A percentile compares a stretch with the other conserved stretches of the same genome.
Evolutionary conservation across 2,113 vertebrate genomes (phyloP).

Genomic region (Brachyistius frenatus): DNA sequence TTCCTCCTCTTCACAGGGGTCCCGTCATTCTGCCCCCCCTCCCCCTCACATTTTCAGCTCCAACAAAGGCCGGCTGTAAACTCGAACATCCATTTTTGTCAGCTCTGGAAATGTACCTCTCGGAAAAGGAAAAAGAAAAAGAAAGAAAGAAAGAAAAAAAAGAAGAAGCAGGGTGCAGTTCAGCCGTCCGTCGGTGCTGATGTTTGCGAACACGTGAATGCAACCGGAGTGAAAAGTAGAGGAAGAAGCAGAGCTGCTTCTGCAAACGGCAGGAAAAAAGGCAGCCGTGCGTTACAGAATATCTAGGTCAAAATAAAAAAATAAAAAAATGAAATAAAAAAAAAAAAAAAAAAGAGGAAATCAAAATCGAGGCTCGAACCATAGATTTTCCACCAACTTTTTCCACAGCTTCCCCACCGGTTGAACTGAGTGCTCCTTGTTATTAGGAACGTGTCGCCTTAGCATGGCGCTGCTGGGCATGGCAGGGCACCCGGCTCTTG

Average conservation of each 20-base stretch:
- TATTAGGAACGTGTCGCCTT: conserved; percentile 63
- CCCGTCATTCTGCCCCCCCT: conserved; percentile 64
- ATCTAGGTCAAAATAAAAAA: conserved; percentile 76
- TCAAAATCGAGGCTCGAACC: conserved; percentile 65
- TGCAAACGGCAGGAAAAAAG: conserved; percentile 43
- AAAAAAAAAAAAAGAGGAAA: conserved; percentile 3
- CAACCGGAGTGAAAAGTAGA: conserved; percentile 1
- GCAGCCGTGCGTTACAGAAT: conserved; percentile 38
- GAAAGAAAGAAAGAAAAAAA: too few species aligned
- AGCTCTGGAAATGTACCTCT: conserved; percentile 30
- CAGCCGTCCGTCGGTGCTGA: conserved; percentile 12
- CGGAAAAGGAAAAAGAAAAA: not conserved
- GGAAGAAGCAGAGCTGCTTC: conserved; percentile 15
- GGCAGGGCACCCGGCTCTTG: conserved; percentile 64
- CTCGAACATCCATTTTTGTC: conserved; percentile 62
- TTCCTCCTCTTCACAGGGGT: conserved; percentile 83
- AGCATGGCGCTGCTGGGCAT: conserved; percentile 74
- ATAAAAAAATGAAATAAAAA: not conserved
- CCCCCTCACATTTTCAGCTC: conserved; percentile 61
- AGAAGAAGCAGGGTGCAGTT: not conserved
- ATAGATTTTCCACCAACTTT: conserved; percentile 81
- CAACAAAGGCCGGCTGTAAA: conserved; percentile 43
- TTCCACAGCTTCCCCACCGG: conserved; percentile 77
- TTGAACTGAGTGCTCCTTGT: conserved; percentile 69
- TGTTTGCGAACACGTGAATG: conserved; percentile 1